These are phyloP conservation scores for Synanthedon tipuliformis DNA, from an alignment of 2,888 invertebrate species.

Conservation along the genomic window DNA sequence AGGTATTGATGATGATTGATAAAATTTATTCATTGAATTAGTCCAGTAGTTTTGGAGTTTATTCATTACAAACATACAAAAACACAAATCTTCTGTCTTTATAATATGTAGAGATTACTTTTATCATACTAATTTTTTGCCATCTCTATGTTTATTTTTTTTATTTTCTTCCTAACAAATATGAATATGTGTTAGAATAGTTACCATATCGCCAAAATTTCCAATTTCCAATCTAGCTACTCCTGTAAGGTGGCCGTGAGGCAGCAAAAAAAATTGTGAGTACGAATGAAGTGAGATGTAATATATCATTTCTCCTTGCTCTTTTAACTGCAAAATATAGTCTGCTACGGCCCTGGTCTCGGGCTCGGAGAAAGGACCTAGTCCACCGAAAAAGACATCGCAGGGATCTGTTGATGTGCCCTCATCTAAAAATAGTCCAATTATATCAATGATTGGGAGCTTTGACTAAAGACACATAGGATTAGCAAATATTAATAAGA, in stretches of 20 bases:
- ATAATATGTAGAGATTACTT: too few relatives aligned
- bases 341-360: conserved; percentile 49
- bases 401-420: conserved; percentile 53
- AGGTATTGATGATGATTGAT: too few relatives aligned
- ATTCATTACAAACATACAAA: too few relatives aligned
- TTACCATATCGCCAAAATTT: conserved; percentile 45
- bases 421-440: conserved; percentile 19
- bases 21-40: too few relatives aligned
- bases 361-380: conserved; percentile 57
- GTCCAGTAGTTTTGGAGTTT: too few relatives aligned
- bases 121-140: too few relatives aligned
- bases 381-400: conserved; percentile 60
- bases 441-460: too few relatives aligned
- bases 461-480: too few relatives aligned
- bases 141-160: too few relatives aligned
- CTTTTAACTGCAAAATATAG: conserved; percentile 30
- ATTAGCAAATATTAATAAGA: not conserved
- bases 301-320: conserved; percentile 31
- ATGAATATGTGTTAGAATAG: too few relatives aligned
- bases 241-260: conserved; percentile 44
- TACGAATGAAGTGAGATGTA: conserved; percentile 70
- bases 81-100: too few relatives aligned
- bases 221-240: conserved; percentile 23
- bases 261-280: conserved; percentile 60
- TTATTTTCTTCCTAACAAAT: too few relatives aligned